phyloP scores from a whole-genome alignment of 64 coral and sea anemone genomes.

The Hydrozoanthus tunicans region DNA sequence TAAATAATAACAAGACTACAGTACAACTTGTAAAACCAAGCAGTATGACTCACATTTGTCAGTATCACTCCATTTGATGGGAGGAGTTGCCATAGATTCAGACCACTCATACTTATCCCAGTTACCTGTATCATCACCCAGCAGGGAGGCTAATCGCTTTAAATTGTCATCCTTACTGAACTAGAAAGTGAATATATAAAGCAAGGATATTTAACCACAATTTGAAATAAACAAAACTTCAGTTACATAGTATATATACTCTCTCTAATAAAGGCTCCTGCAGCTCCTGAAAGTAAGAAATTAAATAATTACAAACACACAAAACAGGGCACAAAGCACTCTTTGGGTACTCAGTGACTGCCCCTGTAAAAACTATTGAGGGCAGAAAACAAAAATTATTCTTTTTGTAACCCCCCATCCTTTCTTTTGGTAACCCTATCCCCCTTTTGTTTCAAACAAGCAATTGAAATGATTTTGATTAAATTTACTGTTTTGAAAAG shows the following conservation, averaged over 20 bases:
- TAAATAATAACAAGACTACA: not conserved
- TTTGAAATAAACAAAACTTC: not conserved
- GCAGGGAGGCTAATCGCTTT: slow-evolving; percentile 25
- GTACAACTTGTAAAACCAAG: not conserved
- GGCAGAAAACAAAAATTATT: too few species aligned
- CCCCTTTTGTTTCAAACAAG: too few species aligned
- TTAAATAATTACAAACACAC: too few species aligned
- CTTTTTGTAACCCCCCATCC: too few species aligned
- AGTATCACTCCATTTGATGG: slow-evolving; percentile 35
- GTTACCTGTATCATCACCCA: slow-evolving; percentile 29
- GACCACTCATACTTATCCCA: slow-evolving; percentile 25
- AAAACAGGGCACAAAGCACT: too few species aligned
- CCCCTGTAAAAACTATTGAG: too few species aligned
- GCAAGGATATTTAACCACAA: not conserved
- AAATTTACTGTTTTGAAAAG: too few species aligned
- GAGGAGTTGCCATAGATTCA: slow-evolving; percentile 50
- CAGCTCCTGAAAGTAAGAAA: too few species aligned
- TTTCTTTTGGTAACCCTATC: too few species aligned
- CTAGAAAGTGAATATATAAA: not conserved
- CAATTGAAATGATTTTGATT: too few species aligned
- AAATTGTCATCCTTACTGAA: slow-evolving; percentile 31
- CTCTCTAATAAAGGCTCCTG: too few species aligned
- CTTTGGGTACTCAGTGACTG: too few species aligned
- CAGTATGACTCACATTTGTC: not conserved
- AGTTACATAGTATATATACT: not conserved